A percentile compares a stretch with the other conserved stretches of the same genome.
These are phyloP conservation scores for Microchirus variegatus DNA, from an alignment of 2,797 vertebrate species.

Conservation along the genomic window DNA sequence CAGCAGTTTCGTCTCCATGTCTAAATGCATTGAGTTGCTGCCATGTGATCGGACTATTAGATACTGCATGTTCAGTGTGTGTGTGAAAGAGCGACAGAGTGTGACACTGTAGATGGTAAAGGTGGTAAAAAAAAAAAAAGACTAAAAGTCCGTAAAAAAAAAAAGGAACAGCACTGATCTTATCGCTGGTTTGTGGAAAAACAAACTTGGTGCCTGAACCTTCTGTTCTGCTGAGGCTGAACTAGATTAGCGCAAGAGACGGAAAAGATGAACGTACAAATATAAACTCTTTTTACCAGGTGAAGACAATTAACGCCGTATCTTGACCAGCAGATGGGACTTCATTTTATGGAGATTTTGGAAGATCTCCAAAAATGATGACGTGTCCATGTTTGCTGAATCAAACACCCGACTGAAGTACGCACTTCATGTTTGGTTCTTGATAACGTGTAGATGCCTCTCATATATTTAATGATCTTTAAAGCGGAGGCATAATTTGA, in stretches of 20 bases:
- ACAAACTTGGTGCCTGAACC: conserved; percentile 50
- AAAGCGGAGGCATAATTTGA: too few species aligned
- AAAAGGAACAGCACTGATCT: conserved; percentile 41
- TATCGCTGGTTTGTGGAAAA: conserved; percentile 30
- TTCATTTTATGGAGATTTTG: conserved; percentile 43
- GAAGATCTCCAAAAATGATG: conserved; percentile 31
- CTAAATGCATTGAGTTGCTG: too few species aligned
- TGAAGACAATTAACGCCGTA: conserved; percentile 13
- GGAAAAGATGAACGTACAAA: background rate
- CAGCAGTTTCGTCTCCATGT: too few species aligned
- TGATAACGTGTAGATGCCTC: background rate
- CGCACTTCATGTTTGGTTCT: conserved; percentile 18
- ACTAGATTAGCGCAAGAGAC: background rate
- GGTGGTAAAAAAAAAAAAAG: too few species aligned
- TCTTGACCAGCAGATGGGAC: conserved; percentile 7
- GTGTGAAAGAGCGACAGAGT: background rate
- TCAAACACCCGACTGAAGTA: conserved; percentile 42
- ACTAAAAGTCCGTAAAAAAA: conserved; percentile 37
- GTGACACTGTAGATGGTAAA: too few species aligned
- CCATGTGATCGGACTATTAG: background rate
- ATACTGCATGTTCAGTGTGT: background rate
- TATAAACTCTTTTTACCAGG: background rate
- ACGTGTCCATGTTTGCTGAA: conserved; percentile 35
- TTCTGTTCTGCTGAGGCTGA: background rate
- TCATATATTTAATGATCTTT: background rate